Conservation (phyloP, 2,888 invertebrate species). For the Strigamia crassipes region DNA sequence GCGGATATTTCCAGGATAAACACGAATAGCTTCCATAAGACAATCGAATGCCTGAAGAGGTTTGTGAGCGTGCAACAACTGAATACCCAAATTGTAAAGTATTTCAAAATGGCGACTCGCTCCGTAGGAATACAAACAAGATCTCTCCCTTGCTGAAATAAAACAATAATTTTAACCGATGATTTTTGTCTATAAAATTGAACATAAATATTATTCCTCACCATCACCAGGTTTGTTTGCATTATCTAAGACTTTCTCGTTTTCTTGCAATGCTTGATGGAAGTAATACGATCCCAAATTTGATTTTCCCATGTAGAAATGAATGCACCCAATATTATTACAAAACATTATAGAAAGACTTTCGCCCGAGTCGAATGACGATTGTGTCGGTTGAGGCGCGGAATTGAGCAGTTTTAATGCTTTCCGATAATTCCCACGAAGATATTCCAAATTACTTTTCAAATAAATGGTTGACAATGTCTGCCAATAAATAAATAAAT, state of each 20-base stretch:
- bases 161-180: neutral
- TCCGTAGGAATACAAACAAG: constrained; percentile 55
- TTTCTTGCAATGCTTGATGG: constrained; percentile 77
- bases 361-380: constrained; percentile 64
- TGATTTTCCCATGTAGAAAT: constrained; percentile 79
- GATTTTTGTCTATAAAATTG: neutral
- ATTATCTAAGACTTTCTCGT: constrained; percentile 59
- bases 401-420: constrained; percentile 65
- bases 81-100: constrained; percentile 81
- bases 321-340: constrained; percentile 81
- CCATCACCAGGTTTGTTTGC: neutral
- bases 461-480: constrained; percentile 64
- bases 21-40: constrained; percentile 80
- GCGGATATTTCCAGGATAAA: constrained; percentile 83
- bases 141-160: constrained; percentile 26
- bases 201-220: neutral
- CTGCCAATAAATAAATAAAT: constrained; percentile 53
- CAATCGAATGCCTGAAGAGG: constrained; percentile 88
- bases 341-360: constrained; percentile 69
- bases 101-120: constrained; percentile 69
- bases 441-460: constrained; percentile 69
- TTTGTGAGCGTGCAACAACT: constrained; percentile 78
- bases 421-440: constrained; percentile 68
- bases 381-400: constrained; percentile 49
- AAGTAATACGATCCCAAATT: constrained; percentile 79